Conservation (phyloP, 2,113 vertebrate species). For the Takifugu bimaculatus region DNA sequence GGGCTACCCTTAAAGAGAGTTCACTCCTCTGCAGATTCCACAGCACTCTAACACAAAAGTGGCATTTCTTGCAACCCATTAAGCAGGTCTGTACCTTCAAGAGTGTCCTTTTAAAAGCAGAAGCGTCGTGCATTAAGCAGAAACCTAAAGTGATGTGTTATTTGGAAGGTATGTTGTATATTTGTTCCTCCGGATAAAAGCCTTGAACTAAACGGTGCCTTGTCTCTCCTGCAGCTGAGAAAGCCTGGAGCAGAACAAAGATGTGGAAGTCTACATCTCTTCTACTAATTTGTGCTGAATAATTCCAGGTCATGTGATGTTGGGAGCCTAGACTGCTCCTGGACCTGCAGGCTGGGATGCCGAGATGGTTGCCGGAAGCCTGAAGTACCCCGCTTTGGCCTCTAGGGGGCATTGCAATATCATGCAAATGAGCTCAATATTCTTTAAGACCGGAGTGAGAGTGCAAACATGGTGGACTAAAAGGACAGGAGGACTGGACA, state of each 20-base stretch:
- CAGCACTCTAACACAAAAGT: constrained; percentile 35
- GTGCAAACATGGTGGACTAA: too few relatives aligned
- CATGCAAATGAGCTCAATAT: constrained; percentile 4
- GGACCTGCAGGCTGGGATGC: too few relatives aligned
- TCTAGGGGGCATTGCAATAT: constrained; percentile 47
- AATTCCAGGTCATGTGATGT: too few relatives aligned
- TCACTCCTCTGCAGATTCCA: constrained; percentile 18
- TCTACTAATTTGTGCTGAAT: too few relatives aligned
- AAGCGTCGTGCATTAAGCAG: constrained; percentile 22
- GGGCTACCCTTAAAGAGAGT: constrained; percentile 39
- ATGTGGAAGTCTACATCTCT: too few relatives aligned
- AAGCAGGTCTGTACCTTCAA: constrained; percentile 34
- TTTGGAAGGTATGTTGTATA: constrained; percentile 34
- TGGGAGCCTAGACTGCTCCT: not conserved
- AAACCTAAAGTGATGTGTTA: constrained; percentile 24
- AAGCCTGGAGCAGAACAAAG: not conserved
- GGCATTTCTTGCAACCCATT: constrained; percentile 36
- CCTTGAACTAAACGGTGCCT: constrained; percentile 34
- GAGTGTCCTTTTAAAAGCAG: constrained; percentile 41
- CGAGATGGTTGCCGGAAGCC: too few relatives aligned
- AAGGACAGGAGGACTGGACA: too few relatives aligned
- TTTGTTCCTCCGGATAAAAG: constrained; percentile 33
- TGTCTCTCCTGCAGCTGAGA: constrained; percentile 7
- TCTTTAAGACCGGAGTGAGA: too few relatives aligned
- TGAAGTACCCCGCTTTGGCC: constrained; percentile 21